These are phyloP conservation scores for Manis pentadactyla DNA, from an alignment of 2,797 vertebrate genomes.

Conservation along the genomic window DNA sequence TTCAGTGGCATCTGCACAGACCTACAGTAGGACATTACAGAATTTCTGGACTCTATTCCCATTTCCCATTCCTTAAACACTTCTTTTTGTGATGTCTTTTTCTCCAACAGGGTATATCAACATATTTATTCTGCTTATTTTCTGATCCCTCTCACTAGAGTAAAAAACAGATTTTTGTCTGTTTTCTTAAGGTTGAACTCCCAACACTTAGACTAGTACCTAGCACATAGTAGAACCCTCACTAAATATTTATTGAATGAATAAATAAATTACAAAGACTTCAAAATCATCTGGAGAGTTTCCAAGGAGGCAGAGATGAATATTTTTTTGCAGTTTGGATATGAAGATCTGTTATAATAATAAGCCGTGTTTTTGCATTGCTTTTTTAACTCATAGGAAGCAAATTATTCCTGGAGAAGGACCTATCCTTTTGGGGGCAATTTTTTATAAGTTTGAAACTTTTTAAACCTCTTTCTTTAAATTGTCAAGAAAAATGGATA, in stretches of 20 bases:
- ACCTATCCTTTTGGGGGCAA: neutral
- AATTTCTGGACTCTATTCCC: neutral
- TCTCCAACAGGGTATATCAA: neutral
- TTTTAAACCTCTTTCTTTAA: conserved; percentile 38
- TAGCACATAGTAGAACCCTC: neutral
- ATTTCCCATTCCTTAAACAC: neutral
- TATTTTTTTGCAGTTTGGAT: neutral
- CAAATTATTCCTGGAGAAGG: neutral
- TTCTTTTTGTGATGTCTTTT: conserved; percentile 5
- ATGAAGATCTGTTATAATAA: neutral
- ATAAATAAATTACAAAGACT: neutral
- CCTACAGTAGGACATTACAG: neutral
- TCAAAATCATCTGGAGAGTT: conserved; percentile 8
- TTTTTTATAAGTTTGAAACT: conserved; percentile 37
- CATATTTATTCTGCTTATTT: conserved; percentile 37
- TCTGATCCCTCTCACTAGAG: neutral
- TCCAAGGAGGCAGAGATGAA: neutral
- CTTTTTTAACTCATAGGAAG: neutral
- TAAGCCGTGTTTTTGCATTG: neutral
- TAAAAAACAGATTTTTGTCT: neutral
- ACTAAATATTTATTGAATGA: conserved; percentile 31
- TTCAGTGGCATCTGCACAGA: neutral
- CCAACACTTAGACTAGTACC: neutral
- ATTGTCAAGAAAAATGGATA: conserved; percentile 4
- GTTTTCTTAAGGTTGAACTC: neutral